Evolutionary conservation across 2,888 invertebrate species (phyloP).

Genomic region (Parelbella ahira): DNA sequence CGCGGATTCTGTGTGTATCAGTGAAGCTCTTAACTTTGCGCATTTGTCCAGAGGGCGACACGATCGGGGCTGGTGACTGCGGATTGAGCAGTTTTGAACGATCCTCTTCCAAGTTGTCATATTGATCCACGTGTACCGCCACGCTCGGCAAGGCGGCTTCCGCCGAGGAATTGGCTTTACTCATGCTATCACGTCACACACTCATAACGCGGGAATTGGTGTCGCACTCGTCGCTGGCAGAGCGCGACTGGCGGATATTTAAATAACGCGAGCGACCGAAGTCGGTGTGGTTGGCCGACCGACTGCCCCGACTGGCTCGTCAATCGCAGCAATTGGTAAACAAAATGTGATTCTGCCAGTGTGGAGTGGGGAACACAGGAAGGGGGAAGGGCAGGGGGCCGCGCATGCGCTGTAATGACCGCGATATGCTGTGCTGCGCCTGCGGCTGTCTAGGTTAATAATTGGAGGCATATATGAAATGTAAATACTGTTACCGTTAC

Average conservation of each 20-base stretch:
- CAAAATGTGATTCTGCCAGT: slow-evolving; percentile 63
- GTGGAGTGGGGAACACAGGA: slow-evolving; percentile 54
- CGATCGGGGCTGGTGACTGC: slow-evolving; percentile 52
- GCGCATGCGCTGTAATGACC: slow-evolving; percentile 88
- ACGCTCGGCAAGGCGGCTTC: slow-evolving; percentile 68
- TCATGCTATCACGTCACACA: slow-evolving; percentile 75
- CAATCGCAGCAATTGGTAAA: slow-evolving; percentile 77
- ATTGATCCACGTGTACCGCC: slow-evolving; percentile 68
- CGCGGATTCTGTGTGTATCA: slow-evolving; percentile 71
- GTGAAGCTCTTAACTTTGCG: slow-evolving; percentile 77
- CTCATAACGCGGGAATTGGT: slow-evolving; percentile 66
- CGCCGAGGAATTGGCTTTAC: slow-evolving; percentile 63
- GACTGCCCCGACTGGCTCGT: slow-evolving; percentile 69
- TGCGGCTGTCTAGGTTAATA: slow-evolving; percentile 44
- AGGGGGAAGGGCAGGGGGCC: slow-evolving; percentile 87
- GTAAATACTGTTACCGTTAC: no score
- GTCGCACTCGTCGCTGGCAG: slow-evolving; percentile 70
- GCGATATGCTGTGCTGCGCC: slow-evolving; percentile 84
- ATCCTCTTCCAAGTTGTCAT: slow-evolving; percentile 62
- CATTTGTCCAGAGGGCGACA: slow-evolving; percentile 74
- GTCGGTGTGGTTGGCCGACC: slow-evolving; percentile 83
- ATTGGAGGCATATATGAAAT: no score
- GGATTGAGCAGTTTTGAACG: slow-evolving; percentile 62
- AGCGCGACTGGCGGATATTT: slow-evolving; percentile 64
- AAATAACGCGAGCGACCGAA: slow-evolving; percentile 91